Base-by-base conservation (phyloP, 2,797 vertebrate species). In the Thunnus albacares region DNA sequence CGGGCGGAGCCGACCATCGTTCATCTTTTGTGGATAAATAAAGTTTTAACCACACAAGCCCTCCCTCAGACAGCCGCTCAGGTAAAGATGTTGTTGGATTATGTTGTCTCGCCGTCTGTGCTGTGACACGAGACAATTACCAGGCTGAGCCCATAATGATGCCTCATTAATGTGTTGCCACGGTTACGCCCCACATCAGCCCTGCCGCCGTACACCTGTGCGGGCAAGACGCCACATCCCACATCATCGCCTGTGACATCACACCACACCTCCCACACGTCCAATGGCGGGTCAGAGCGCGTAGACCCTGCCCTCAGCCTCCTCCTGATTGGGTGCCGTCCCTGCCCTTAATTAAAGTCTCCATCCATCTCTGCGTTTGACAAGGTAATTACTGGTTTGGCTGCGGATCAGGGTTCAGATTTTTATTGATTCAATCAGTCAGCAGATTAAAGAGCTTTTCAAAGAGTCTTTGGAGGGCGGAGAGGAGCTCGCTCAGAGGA, bases 321-420 rank as follows among this genome's bases (percentile, higher is more conserved):
- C 3, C 24, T 57, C 41, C 77, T 45, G 45, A 86, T 84, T 86
- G 82, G 86, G 84, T 59, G 70, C 8, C 0, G 6, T 41, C 59
- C 49, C 58, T 13, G 30, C 60, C 77, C 55, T 78, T 83, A 75
- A 88, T 85, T 83, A 87, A 75, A 79, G 26, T 60, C 26, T 14
- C 78, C 84, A 92, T 95, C 89, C 90, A 93, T 95, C 94, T 89
- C 85, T 65, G 83, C 82, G 71, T 90, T 83, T 92, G 95, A 95
- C 94, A 90, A 88, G 77, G 67, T 95, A 94, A 96, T 95, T 81
- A 93, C 83, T 76, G 84, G 84, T 86, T 75, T 85, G 93, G 47
- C 47, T 18, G 47, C 47, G 2, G 47, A 49, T 49, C 83, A 76
- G 89, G 86, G 86, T 91, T 84, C 82, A 11, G 49, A 35, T 28